Base-by-base conservation (phyloP, 1,140 invertebrate genomes). In the Teleopsis dalmanni region DNA sequence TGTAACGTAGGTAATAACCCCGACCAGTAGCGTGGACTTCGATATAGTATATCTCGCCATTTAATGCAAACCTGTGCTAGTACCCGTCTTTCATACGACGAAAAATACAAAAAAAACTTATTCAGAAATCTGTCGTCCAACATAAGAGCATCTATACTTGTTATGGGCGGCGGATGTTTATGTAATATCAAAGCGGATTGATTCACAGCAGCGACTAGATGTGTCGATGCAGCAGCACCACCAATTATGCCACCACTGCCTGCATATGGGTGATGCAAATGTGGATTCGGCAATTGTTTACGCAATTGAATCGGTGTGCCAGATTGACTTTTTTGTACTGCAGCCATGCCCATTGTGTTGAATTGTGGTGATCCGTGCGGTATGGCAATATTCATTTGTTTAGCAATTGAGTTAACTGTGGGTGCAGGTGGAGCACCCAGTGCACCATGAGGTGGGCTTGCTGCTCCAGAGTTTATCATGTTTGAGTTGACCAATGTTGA, bases 41-140 rank as follows among this genome's bases (percentile, higher is more conserved):
- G 80, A 66, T 95, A 95, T 19, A 95, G 72, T 41, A 91, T 76
- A 58, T 91, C 87, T 48, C 88, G 78, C 91, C 91, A 95, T 65
- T 81, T 78, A 50, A 80, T 77, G 72, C 90, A 93, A 53, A 86
- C 84, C 75, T 89, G 85, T 14, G 89, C 85, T 53, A 95, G 74
- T 6, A 79, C 72, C 34, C 84, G 78, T 50, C 89, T 76, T 55
- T 95, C 91, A 35, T 76, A 78, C 1, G 87, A 74, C 34, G 78
- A 82, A 65, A 95, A 93, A 63, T 91, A 93, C 13, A 82, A 74
- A 73, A 95, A 94, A 73, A 95, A 91, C 51, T 78, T 77, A 19
- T 77, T 77, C 9, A 95, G 78, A 70, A 95, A 95, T 50, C 82
- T 75, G 51, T 92, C 89, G 60, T 95, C 88, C 52, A 81, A 73